Evolutionary conservation across 2,888 invertebrate species (phyloP), one percentile per base, ranked within the genome.

Genomic region (Drosophila merina): DNA sequence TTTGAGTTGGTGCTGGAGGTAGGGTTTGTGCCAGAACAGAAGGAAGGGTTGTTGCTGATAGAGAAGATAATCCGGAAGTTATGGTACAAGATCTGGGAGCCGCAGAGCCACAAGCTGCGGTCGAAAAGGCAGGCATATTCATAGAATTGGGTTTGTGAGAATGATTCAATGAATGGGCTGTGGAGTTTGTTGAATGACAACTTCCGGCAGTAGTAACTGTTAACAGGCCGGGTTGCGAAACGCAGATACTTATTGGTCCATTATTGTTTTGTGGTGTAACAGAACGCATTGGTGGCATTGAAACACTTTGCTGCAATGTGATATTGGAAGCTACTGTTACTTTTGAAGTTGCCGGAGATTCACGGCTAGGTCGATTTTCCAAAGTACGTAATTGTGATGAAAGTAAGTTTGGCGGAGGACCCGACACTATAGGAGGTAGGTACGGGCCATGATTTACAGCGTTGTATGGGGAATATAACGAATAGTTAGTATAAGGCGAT

Each of bases 391-490:
- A 93, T 28, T 95, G 94, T 44, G 95, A 94, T 47, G 95, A 94
- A 44, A 95, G 94, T 49, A 94, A 93, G 55, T 93, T 94, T 4
- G 95, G 94, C 56, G 93, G 92, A 57, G 95, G 94, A 77, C 93
- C 92, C 26, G 80, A 68, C 51, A 83, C 44, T 52, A 93, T 92
- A 36, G 94, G 93, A 33, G 94, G 93, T 81, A 95, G 93, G 85
- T 96, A 96, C 44, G 96, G 95, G 86, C 95, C 95, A 91, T 95
- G 95, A 91, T 95, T 95, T 91, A 95, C 94, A 59, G 95, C 93
- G 64, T 95, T 95, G 88, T 96, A 96, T 0, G 96, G 96, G 10
- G 96, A 95, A 89, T 97, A 97, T 72, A 97, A 93, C 8, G 94
- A 73, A 88, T 92, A 91, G 62, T 90, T 90, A 9, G 93, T 93